These are phyloP conservation scores for Pelobates cultripes DNA, from an alignment of 2,797 vertebrate genomes.

Conservation along the genomic window DNA sequence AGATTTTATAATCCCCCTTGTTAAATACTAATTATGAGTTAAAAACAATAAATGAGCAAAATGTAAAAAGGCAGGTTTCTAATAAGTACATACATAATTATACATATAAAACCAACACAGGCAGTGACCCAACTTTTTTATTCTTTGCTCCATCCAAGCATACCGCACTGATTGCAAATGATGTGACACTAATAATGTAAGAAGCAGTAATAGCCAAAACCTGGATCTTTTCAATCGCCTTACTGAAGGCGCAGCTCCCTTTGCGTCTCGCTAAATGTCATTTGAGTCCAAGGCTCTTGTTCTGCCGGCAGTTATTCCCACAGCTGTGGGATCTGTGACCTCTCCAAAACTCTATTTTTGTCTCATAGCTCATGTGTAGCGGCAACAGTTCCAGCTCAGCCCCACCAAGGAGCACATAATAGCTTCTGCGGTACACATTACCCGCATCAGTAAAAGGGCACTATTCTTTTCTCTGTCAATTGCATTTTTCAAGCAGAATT, in stretches of 20 bases:
- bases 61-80: too few relatives aligned
- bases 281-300: neutral
- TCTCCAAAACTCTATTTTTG: slow-evolving; percentile 6
- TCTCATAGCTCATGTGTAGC: neutral
- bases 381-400: neutral
- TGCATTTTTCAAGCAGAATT: neutral
- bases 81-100: too few relatives aligned
- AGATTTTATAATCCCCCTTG: too few relatives aligned
- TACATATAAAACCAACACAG: too few relatives aligned
- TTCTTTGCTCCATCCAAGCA: neutral
- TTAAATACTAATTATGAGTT: too few relatives aligned
- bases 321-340: slow-evolving; percentile 15
- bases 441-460: slow-evolving; percentile 8
- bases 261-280: slow-evolving; percentile 40
- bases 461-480: neutral
- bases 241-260: neutral
- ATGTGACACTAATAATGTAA: slow-evolving; percentile 29
- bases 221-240: neutral
- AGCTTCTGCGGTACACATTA: slow-evolving; percentile 29
- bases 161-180: slow-evolving; percentile 28
- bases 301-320: slow-evolving; percentile 16
- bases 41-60: too few relatives aligned
- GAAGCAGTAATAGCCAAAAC: neutral
- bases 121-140: neutral
- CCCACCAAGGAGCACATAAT: slow-evolving; percentile 6